phyloP scores from a whole-genome alignment of 2,113 vertebrate genomes.

The Anarhynchus alexandrinus region DNA sequence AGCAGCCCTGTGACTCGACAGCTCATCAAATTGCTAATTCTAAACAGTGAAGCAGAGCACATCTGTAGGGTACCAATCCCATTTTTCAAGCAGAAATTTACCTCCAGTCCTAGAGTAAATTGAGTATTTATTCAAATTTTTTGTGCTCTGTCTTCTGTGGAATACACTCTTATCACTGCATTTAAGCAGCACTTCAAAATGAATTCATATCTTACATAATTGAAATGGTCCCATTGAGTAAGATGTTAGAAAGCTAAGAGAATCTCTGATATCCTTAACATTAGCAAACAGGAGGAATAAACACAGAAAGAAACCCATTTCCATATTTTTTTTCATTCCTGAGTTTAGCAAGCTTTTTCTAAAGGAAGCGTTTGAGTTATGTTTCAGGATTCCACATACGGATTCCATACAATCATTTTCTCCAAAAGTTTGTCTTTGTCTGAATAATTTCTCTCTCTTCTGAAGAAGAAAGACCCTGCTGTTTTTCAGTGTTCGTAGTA shows the following conservation, averaged over 20 bases:
- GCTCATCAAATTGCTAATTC: constrained; percentile 59
- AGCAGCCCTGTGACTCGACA: constrained; percentile 30
- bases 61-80: constrained; percentile 31
- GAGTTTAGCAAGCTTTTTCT: background rate
- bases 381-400: background rate
- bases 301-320: background rate
- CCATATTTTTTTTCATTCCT: background rate
- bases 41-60: constrained; percentile 31
- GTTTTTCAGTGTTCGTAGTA: background rate
- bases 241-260: background rate
- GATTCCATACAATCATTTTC: background rate
- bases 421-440: background rate
- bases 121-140: constrained; percentile 59
- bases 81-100: constrained; percentile 44
- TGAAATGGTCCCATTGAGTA: background rate
- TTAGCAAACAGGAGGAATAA: background rate
- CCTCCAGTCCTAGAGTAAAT: constrained; percentile 31
- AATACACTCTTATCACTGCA: background rate
- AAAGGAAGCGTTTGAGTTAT: background rate
- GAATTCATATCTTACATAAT: constrained; percentile 11
- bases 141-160: constrained; percentile 27
- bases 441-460: background rate
- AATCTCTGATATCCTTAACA: constrained; percentile 20
- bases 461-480: background rate
- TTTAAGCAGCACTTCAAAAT: constrained; percentile 47